Percentiles rank a stretch among this genome's conserved stretches.
Conservation (phyloP, 2,888 invertebrate species). For the Bellardia bayeri region DNA sequence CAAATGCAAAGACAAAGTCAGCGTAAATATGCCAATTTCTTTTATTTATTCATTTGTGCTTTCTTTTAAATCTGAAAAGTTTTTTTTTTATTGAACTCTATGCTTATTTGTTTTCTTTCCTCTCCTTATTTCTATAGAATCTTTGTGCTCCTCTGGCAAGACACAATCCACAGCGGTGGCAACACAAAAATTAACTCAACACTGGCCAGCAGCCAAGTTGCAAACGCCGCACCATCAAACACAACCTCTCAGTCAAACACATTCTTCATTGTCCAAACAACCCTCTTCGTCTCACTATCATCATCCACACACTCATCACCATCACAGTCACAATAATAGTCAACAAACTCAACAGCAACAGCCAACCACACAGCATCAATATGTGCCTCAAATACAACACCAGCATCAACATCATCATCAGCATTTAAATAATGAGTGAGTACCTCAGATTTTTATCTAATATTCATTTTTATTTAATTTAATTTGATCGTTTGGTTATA, state of each 20-base stretch:
- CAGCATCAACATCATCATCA: slow-evolving; percentile 72
- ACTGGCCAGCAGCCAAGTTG: slow-evolving; percentile 73
- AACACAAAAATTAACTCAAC: slow-evolving; percentile 80
- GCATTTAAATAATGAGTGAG: slow-evolving; percentile 71
- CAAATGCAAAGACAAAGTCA: slow-evolving; percentile 77
- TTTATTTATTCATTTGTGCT: background rate
- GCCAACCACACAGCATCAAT: slow-evolving; percentile 60
- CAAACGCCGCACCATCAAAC: slow-evolving; percentile 41
- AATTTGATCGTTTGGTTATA: background rate
- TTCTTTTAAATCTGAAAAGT: slow-evolving; percentile 66
- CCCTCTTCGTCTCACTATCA: slow-evolving; percentile 76
- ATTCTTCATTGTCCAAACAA: slow-evolving; percentile 59
- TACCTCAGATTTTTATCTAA: slow-evolving; percentile 7
- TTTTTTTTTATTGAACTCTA: slow-evolving; percentile 79
- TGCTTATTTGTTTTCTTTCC: slow-evolving; percentile 4
- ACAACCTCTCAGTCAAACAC: slow-evolving; percentile 75
- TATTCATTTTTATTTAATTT: background rate
- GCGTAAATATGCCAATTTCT: slow-evolving; percentile 73
- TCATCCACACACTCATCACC: slow-evolving; percentile 75
- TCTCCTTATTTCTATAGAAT: slow-evolving; percentile 44
- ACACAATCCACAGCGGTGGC: slow-evolving; percentile 81
- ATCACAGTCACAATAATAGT: slow-evolving; percentile 47
- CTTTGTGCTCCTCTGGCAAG: slow-evolving; percentile 81
- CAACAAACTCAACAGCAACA: slow-evolving; percentile 32
- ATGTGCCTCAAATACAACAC: slow-evolving; percentile 71